Base-by-base conservation (phyloP, 2,888 invertebrate species). In the Athalia rosae region DNA sequence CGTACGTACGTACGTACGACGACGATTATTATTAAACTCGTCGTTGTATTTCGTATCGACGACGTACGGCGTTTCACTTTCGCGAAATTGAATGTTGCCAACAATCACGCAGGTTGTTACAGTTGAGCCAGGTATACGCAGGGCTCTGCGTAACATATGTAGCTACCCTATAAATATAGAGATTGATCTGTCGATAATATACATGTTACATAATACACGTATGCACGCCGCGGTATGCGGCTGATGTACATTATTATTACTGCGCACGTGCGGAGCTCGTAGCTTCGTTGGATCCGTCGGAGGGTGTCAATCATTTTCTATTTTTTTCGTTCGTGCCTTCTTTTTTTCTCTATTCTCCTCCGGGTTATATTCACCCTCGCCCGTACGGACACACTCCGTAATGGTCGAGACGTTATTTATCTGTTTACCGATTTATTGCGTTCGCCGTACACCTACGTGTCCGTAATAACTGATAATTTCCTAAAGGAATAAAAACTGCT, bases 41-140 rank as follows among this genome's bases (percentile, higher is more conserved):
- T 50, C 28, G 50, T 67, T 28, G 41, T 67, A 28, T 67, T 67
- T 67, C 53, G 53, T 53, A 58, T 71, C 71, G 9, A 71, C 8
- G 41, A 15, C 45, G n/a, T n/a, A n/a, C n/a, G 58, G 56, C 58
- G 43, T 71, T 58, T 71, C 56, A 28, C 28, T 58, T 58, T 71
- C n/a, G 76, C 56, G 76, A 78, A 80, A 83, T 84, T 80, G 80
- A 80, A 83, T 78, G 78, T 81, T 77, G 63, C 67, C 45, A 67
- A 67, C 67, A 67, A 67, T 53, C 48, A 67, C 67, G 67, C 28
- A 28, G 41, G 67, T 11, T 3, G 62, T n/a, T n/a, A 41, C 28
- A 41, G 28, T 28, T 28, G 53, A 13, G 9, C 28, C 28, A 66
- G 15, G 11, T 11, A 6, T 50, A 50, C n/a, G 53, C 45, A 45